phyloP scores from a whole-genome alignment of 2,113 vertebrate species.

The Brachyhypopomus occidentalis region DNA sequence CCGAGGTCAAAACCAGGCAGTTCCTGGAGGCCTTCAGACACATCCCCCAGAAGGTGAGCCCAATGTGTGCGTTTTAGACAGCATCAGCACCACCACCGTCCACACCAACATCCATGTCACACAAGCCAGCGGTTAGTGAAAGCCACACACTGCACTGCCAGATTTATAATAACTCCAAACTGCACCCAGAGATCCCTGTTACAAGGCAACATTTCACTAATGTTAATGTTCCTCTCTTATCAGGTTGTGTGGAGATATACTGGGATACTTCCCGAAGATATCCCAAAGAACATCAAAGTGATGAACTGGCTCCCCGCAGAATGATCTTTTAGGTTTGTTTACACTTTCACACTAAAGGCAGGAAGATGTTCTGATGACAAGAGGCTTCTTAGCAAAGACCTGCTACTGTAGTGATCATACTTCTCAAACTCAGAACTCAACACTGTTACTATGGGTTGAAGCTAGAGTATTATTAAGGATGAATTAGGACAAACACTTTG shows the following conservation, averaged over 20 bases:
- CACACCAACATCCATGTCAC: too few relatives aligned
- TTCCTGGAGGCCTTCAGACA: constrained; percentile 84
- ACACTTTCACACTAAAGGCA: background rate
- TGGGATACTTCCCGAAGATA: constrained; percentile 73
- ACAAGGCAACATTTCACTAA: background rate
- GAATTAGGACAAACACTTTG: too few relatives aligned
- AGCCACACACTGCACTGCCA: too few relatives aligned
- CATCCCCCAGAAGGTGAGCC: constrained; percentile 88
- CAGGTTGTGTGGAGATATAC: constrained; percentile 93
- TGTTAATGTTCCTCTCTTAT: background rate
- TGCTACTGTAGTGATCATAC: too few relatives aligned
- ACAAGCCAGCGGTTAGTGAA: too few relatives aligned
- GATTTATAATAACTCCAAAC: too few relatives aligned
- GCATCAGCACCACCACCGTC: too few relatives aligned
- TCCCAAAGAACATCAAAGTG: constrained; percentile 81
- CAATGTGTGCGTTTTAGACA: constrained; percentile 68
- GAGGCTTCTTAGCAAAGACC: background rate
- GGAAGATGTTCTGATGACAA: too few relatives aligned
- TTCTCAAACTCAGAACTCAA: too few relatives aligned
- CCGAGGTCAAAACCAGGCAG: constrained; percentile 75
- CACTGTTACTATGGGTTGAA: too few relatives aligned
- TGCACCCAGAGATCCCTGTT: background rate
- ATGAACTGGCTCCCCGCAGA: constrained; percentile 97
- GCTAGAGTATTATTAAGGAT: too few relatives aligned
- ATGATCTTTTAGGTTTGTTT: constrained; percentile 88